These are phyloP conservation scores for Solenodon paradoxus DNA, from an alignment of 2,113 vertebrate species.

Conservation along the genomic window DNA sequence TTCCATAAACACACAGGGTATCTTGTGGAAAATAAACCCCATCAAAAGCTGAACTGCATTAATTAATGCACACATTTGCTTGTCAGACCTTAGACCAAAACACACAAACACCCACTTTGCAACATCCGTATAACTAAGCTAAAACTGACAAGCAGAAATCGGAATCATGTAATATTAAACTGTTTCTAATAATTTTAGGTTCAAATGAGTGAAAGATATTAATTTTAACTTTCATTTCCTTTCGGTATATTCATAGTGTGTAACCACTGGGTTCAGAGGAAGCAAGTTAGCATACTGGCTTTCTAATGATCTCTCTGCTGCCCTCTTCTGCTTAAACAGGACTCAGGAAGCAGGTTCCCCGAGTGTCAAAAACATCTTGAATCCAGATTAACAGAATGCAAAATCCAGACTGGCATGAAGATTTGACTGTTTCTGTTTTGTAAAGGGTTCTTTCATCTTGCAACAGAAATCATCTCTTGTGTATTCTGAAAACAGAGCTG, in stretches of 20 bases:
- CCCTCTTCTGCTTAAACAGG: slow-evolving; percentile 51
- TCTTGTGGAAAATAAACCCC: not conserved
- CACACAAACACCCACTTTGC: not conserved
- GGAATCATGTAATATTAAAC: not conserved
- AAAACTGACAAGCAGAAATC: not conserved
- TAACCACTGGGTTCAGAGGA: not conserved
- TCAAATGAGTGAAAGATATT: slow-evolving; percentile 25
- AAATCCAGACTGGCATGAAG: not conserved
- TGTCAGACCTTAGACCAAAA: not conserved
- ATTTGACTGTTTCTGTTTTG: not conserved
- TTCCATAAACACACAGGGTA: slow-evolving; percentile 33
- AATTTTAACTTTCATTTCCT: slow-evolving; percentile 45
- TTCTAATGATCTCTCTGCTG: slow-evolving; percentile 48
- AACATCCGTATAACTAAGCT: not conserved
- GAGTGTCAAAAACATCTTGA: not conserved
- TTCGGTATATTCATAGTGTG: not conserved
- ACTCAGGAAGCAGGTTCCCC: not conserved
- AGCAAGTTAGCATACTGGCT: not conserved
- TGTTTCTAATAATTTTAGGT: not conserved
- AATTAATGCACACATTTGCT: slow-evolving; percentile 25
- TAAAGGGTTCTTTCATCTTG: not conserved
- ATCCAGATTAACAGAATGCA: not conserved
- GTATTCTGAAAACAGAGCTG: not conserved
- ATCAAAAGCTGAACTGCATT: not conserved
- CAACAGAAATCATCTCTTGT: not conserved